Evolutionary conservation across 2,113 vertebrate genomes (phyloP).

Genomic region (Marmota monax): DNA sequence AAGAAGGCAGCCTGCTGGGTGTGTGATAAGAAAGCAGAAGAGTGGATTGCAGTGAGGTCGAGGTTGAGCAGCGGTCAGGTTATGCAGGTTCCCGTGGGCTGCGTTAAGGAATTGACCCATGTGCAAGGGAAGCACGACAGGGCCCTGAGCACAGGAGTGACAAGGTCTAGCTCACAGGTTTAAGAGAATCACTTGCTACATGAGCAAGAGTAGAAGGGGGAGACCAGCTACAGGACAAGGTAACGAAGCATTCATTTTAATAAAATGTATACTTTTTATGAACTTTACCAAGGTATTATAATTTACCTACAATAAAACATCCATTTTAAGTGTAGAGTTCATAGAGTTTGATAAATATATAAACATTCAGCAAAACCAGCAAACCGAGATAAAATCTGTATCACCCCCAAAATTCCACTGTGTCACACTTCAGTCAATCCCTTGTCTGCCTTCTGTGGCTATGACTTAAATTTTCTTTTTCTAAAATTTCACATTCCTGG

Average conservation of each 20-base stretch:
- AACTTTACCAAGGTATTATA: background rate
- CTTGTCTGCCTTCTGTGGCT: background rate
- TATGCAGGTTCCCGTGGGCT: fast-evolving
- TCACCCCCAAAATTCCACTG: background rate
- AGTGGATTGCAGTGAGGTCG: fast-evolving
- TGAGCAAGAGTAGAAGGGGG: background rate
- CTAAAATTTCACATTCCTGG: background rate
- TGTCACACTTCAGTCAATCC: background rate
- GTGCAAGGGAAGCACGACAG: background rate
- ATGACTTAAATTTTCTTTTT: background rate
- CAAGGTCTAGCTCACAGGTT: fast-evolving
- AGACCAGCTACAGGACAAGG: background rate
- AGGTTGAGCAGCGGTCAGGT: fast-evolving
- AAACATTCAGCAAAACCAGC: background rate
- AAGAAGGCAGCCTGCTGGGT: background rate
- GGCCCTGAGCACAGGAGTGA: background rate
- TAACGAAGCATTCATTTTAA: background rate
- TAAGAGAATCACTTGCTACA: background rate
- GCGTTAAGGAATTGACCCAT: too few species aligned
- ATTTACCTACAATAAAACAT: background rate
- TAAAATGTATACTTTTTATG: background rate
- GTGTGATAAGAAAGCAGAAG: background rate
- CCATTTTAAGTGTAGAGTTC: background rate
- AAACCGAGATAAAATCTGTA: background rate
- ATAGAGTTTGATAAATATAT: background rate